phyloP scores from a whole-genome alignment of 2,797 vertebrate species.

The Hypotaenidia philippensis region DNA sequence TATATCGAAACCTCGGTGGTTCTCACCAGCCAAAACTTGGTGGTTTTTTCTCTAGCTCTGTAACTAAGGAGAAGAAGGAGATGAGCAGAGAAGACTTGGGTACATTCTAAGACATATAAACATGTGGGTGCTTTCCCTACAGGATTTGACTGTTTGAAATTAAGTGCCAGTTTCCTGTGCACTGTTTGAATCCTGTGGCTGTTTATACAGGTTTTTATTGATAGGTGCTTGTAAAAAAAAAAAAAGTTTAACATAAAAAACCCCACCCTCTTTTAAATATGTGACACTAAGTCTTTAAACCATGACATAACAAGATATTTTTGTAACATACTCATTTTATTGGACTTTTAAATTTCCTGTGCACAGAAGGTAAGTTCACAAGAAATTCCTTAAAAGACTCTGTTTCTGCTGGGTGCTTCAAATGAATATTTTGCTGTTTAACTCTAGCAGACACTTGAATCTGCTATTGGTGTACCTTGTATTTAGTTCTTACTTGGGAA shows the following conservation, averaged over 20 bases:
- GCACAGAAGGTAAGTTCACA: not conserved
- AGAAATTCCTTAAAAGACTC: not conserved
- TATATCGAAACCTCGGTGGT: not conserved
- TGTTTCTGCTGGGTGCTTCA: constrained; percentile 35
- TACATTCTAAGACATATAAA: not conserved
- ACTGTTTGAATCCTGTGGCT: not conserved
- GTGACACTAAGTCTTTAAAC: not conserved
- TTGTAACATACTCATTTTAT: not conserved
- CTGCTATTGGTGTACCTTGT: not conserved
- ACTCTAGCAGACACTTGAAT: constrained; percentile 24
- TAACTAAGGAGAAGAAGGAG: not conserved
- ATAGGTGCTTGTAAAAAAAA: not conserved
- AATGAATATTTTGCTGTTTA: constrained; percentile 36
- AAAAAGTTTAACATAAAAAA: not conserved
- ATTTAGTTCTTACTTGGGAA: constrained; percentile 45
- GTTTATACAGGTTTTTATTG: not conserved
- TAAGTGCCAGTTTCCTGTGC: not conserved
- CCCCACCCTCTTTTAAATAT: not conserved
- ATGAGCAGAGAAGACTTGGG: not conserved
- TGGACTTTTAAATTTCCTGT: not conserved
- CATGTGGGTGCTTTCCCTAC: not conserved
- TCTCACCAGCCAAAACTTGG: not conserved
- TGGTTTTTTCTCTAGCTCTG: not conserved
- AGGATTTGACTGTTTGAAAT: not conserved
- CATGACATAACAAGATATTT: not conserved